A percentile compares a stretch with the other conserved stretches of the same genome.
Conservation (phyloP, 2,888 invertebrate genomes). For the Hololepta plana region DNA sequence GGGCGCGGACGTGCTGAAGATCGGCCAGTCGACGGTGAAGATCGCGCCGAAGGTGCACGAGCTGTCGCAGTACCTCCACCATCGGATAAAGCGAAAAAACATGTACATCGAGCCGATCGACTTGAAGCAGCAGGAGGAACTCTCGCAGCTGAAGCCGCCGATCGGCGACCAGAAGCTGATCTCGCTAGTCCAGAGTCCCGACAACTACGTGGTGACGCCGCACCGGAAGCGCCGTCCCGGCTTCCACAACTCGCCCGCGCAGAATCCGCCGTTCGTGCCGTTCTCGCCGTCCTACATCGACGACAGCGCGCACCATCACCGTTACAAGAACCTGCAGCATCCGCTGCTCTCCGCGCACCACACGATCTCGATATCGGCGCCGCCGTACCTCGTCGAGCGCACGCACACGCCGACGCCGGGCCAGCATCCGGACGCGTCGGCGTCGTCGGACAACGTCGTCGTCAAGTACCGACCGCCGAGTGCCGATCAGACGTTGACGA, state of each 20-base stretch:
- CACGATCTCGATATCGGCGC: constrained; percentile 54
- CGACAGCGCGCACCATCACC: constrained; percentile 42
- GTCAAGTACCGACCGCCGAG: constrained; percentile 49
- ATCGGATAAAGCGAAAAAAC: constrained; percentile 38
- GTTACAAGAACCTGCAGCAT: constrained; percentile 34
- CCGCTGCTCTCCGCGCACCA: constrained; percentile 44
- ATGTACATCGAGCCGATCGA: constrained; percentile 50
- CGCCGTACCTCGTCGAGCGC: constrained; percentile 46
- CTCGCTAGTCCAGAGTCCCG: constrained; percentile 53
- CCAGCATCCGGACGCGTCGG: constrained; percentile 24
- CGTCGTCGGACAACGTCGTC: constrained; percentile 35
- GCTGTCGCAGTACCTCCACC: constrained; percentile 25
- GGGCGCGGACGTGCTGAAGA: constrained; percentile 32
- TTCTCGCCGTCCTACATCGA: constrained; percentile 61
- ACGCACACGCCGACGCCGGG: constrained; percentile 39
- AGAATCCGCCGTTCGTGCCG: constrained; percentile 74
- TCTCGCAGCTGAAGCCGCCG: constrained; percentile 44
- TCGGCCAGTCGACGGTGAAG: constrained; percentile 40
- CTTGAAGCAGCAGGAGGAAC: constrained; percentile 51
- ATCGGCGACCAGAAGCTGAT: constrained; percentile 44
- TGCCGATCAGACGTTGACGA: constrained; percentile 39
- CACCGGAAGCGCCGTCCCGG: constrained; percentile 74
- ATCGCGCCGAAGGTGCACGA: constrained; percentile 41
- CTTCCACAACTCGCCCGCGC: constrained; percentile 73
- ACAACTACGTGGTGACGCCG: constrained; percentile 71